Evolutionary conservation across 2,113 vertebrate genomes (phyloP).

Genomic region (Notothenia rossii): DNA sequence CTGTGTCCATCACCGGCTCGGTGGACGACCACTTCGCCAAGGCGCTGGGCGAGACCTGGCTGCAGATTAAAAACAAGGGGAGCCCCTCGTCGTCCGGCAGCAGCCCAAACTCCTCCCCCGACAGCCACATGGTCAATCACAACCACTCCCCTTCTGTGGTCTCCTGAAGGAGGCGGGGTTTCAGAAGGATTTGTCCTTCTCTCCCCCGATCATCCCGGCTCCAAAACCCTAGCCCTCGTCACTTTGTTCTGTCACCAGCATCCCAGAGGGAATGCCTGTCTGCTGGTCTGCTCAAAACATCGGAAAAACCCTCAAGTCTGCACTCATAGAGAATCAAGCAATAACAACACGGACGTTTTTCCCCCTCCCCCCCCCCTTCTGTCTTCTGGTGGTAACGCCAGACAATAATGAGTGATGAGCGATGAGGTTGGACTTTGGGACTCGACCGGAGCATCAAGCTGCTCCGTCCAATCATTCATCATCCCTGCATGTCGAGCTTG

Average conservation of each 20-base stretch:
- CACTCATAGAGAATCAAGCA: constrained; percentile 63
- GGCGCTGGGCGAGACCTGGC: constrained; percentile 97
- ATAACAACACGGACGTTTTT: constrained; percentile 43
- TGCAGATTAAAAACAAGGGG: constrained; percentile 97
- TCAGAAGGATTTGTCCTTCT: constrained; percentile 2
- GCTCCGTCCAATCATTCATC: constrained; percentile 58
- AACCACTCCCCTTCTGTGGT: constrained; percentile 95
- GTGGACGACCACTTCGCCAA: constrained; percentile 99
- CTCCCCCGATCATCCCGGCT: constrained; percentile 32
- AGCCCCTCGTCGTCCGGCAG: constrained; percentile 76
- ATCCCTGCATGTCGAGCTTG: constrained; percentile 85
- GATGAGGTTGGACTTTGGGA: constrained; percentile 50
- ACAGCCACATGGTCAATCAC: constrained; percentile 94
- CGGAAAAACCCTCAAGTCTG: constrained; percentile 43
- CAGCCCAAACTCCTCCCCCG: constrained; percentile 91
- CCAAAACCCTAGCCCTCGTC: constrained; percentile 37
- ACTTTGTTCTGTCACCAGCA: constrained; percentile 62
- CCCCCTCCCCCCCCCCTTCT: not conserved
- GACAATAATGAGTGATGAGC: constrained; percentile 30
- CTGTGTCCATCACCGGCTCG: constrained; percentile 97
- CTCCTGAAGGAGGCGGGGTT: constrained; percentile 86
- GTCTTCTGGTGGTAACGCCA: constrained; percentile 38
- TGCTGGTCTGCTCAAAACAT: constrained; percentile 67
- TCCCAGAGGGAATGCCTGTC: constrained; percentile 65
- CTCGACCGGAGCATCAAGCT: constrained; percentile 48